These are phyloP conservation scores for Desmodus rotundus DNA, from an alignment of 2,113 vertebrate genomes.

Conservation along the genomic window DNA sequence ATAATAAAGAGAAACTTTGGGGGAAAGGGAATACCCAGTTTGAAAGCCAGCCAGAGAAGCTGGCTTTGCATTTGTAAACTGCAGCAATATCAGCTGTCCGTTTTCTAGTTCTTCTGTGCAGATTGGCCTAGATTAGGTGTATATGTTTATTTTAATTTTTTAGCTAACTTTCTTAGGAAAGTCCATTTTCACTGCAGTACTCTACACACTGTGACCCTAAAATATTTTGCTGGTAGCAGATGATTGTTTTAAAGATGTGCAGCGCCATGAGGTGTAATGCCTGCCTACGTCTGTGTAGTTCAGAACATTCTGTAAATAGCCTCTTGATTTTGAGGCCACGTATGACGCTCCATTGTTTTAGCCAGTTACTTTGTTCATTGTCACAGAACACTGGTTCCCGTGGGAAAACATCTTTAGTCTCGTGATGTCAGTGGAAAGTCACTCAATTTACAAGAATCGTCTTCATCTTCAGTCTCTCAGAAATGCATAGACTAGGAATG, in stretches of 20 bases:
- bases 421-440: slow-evolving; percentile 35
- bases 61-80: neutral
- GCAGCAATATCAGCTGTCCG: neutral
- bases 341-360: neutral
- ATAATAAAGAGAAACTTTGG: slow-evolving; percentile 47
- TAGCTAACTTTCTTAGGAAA: neutral
- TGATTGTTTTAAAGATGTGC: neutral
- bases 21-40: slow-evolving; percentile 26
- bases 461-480: neutral
- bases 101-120: neutral
- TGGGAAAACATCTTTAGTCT: slow-evolving; percentile 51
- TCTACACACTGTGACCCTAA: neutral
- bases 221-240: neutral
- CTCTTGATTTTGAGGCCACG: neutral
- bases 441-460: neutral
- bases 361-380: slow-evolving; percentile 30
- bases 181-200: neutral
- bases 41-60: neutral
- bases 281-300: neutral
- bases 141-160: neutral
- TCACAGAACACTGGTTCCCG: slow-evolving; percentile 40
- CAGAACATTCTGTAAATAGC: neutral
- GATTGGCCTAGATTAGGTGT: neutral
- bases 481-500: neutral
- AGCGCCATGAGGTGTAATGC: neutral